Conservation (phyloP, 64 coral and sea anemone genomes). For the Porites australiensis region DNA sequence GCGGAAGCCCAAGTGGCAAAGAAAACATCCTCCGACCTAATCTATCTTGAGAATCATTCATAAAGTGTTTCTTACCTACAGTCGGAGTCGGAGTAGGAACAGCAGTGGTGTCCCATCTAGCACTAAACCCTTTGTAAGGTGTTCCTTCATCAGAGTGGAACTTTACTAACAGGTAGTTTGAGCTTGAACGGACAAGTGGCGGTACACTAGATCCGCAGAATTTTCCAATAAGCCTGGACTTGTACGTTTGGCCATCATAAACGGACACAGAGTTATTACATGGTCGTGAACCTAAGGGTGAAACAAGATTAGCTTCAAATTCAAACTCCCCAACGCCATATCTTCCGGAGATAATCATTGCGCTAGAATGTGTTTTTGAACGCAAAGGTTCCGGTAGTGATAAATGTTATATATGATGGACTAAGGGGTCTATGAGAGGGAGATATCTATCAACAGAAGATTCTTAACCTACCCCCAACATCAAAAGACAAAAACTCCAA, state of each 20-base stretch:
- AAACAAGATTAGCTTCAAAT: neutral
- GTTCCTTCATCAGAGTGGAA: constrained; percentile 45
- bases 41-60: too few species aligned
- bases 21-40: too few species aligned
- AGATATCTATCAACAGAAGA: neutral
- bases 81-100: too few species aligned
- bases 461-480: constrained; percentile 35
- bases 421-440: too few species aligned
- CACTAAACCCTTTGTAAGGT: constrained; percentile 50
- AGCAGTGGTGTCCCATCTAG: constrained; percentile 9
- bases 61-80: neutral
- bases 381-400: too few species aligned
- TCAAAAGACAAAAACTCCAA: constrained; percentile 41
- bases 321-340: too few species aligned
- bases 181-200: constrained; percentile 15
- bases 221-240: constrained; percentile 57
- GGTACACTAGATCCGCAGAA: constrained; percentile 57
- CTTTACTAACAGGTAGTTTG: constrained; percentile 37
- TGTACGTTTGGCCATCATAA: constrained; percentile 47
- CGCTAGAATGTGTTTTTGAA: too few species aligned
- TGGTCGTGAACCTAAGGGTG: neutral
- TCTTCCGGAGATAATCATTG: too few species aligned
- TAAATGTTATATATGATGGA: too few species aligned
- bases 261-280: constrained; percentile 53
- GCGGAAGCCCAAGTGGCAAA: too few species aligned